Percentiles rank a stretch among this genome's conserved stretches.
Evolutionary conservation across 1,140 invertebrate species (phyloP).

Genomic region (Brachionus calyciflorus): DNA sequence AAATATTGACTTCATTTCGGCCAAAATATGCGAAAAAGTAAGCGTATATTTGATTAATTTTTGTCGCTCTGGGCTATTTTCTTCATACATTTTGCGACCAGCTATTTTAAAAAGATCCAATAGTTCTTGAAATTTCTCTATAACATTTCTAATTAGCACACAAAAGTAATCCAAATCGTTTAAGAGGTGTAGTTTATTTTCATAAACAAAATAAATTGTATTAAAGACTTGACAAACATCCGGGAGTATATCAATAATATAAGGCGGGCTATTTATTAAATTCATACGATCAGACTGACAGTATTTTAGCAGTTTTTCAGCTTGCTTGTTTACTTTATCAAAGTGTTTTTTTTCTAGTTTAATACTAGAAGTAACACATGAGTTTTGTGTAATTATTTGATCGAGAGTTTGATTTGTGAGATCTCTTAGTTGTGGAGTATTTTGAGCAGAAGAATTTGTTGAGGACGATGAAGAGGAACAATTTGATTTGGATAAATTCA

Average conservation of each 20-base stretch:
- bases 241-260: slow-evolving; percentile 96
- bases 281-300: slow-evolving; percentile 70
- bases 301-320: slow-evolving; percentile 43
- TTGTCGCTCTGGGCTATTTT: slow-evolving; percentile 86
- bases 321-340: slow-evolving; percentile 39
- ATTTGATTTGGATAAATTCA: background rate
- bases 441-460: slow-evolving; percentile 22
- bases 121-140: slow-evolving; percentile 95
- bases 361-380: slow-evolving; percentile 13
- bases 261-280: slow-evolving; percentile 97
- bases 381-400: background rate
- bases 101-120: slow-evolving; percentile 97
- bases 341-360: slow-evolving; percentile 27
- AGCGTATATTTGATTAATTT: slow-evolving; percentile 96
- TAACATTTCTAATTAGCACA: slow-evolving; percentile 95
- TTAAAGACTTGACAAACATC: slow-evolving; percentile 95
- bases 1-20: slow-evolving; percentile 96
- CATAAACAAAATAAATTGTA: slow-evolving; percentile 89
- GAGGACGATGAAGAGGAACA: slow-evolving; percentile 25
- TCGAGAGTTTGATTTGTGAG: background rate
- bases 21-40: slow-evolving; percentile 99
- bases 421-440: slow-evolving; percentile 14
- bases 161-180: slow-evolving; percentile 91
- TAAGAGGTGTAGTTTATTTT: slow-evolving; percentile 82
- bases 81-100: slow-evolving; percentile 93